Conservation (phyloP, 2,797 vertebrate species). For the Gymnodraco acuticeps region DNA sequence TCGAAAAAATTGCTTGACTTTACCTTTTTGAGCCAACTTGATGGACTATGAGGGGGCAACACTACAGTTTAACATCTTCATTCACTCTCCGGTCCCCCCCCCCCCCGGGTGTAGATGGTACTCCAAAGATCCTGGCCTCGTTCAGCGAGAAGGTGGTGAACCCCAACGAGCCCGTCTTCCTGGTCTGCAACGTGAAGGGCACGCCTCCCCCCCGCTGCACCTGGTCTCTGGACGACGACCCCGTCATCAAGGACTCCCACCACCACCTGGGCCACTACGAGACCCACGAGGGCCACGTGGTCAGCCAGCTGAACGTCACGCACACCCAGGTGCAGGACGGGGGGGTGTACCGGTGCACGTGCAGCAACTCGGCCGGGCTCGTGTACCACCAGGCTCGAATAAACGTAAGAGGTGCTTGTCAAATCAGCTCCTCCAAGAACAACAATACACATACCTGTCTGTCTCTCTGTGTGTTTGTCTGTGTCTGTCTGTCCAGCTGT, state of each 20-base stretch:
- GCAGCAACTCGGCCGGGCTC: constrained; percentile 98
- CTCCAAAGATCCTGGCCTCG: constrained; percentile 97
- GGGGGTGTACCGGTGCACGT: constrained; percentile 97
- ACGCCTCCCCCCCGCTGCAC: constrained; percentile 94
- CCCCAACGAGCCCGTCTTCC: constrained; percentile 94
- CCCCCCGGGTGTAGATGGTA: constrained; percentile 87
- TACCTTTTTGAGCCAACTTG: too few species aligned
- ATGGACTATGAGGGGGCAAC: too few species aligned
- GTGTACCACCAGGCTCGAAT: constrained; percentile 99
- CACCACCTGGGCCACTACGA: constrained; percentile 96
- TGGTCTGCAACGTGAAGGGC: constrained; percentile 97
- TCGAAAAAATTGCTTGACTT: too few species aligned
- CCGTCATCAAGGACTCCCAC: constrained; percentile 93
- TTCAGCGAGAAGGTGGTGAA: constrained; percentile 99
- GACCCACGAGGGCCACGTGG: constrained; percentile 94
- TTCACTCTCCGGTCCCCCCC: constrained; percentile 17
- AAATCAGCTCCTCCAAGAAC: constrained; percentile 99
- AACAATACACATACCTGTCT: constrained; percentile 84
- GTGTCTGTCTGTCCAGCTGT: constrained; percentile 39
- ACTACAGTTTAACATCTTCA: not conserved
- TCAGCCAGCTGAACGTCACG: constrained; percentile 98
- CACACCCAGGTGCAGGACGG: constrained; percentile 97
- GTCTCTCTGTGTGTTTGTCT: constrained; percentile 65
- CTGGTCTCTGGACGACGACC: constrained; percentile 97
- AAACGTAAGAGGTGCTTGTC: constrained; percentile 99